Conservation (phyloP, 2,113 vertebrate genomes). For the Ochotona curzoniae region DNA sequence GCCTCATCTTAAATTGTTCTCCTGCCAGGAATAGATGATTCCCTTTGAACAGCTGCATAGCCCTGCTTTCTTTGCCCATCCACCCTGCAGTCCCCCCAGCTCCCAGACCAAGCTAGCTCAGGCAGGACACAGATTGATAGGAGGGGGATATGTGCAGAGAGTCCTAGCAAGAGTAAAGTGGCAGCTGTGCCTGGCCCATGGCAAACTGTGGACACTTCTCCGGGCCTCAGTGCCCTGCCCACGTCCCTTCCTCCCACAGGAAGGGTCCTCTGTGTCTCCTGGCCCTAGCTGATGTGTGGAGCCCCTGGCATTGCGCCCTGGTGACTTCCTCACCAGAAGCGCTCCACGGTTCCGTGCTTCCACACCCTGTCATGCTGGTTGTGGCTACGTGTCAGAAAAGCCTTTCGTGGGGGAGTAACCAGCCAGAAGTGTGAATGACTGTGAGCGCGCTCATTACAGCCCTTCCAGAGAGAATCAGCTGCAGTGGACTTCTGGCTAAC, state of each 20-base stretch:
- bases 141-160: background rate
- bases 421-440: conserved; percentile 27
- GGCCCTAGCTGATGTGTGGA: background rate
- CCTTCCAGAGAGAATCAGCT: background rate
- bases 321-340: conserved; percentile 28
- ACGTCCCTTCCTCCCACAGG: background rate
- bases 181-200: conserved; percentile 43
- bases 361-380: background rate
- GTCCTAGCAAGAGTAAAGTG: conserved; percentile 30
- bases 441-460: conserved; percentile 7
- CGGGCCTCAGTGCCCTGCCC: conserved; percentile 6
- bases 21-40: background rate
- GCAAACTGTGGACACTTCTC: conserved; percentile 25
- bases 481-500: too few species aligned
- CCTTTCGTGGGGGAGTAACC: background rate
- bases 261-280: background rate
- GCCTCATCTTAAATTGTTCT: background rate
- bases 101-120: background rate
- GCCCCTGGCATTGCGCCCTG: background rate
- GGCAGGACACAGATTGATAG: background rate
- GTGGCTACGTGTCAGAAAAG: conserved; percentile 14
- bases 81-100: background rate
- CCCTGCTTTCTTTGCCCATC: background rate
- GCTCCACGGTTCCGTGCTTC: conserved; percentile 24
- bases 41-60: background rate